These are phyloP conservation scores for Mechanitis mazaeus DNA, from an alignment of 2,888 invertebrate genomes.

Conservation along the genomic window DNA sequence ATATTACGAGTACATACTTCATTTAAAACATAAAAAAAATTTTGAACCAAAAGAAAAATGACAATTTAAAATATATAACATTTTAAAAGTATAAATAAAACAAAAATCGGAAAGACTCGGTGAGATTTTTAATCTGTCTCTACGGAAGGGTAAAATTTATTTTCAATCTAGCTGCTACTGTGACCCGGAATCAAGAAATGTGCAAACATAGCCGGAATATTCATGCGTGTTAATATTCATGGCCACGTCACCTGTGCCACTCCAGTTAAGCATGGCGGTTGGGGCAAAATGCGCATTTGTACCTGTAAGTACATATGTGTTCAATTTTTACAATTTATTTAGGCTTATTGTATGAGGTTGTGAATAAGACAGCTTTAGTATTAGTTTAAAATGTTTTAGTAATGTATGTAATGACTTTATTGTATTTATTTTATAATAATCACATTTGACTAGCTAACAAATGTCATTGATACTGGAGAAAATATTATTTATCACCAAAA, in stretches of 20 bases:
- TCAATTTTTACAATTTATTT: neutral
- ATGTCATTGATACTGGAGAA: no score
- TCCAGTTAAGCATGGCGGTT: conserved; percentile 35
- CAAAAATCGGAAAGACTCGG: neutral
- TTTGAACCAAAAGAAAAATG: no score
- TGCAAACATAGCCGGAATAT: conserved; percentile 65
- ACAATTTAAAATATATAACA: neutral
- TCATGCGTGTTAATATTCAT: conserved; percentile 71
- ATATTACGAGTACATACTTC: no score
- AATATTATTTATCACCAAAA: no score
- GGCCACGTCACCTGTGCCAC: conserved; percentile 55
- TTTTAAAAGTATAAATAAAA: neutral
- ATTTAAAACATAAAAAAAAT: no score
- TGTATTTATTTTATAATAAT: neutral
- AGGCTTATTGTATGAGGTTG: neutral
- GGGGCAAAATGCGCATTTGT: no score
- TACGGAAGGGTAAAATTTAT: conserved; percentile 10
- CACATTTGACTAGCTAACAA: neutral
- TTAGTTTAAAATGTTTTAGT: neutral
- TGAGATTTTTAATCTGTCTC: neutral
- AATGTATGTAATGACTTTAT: no score
- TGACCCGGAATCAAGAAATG: conserved; percentile 55
- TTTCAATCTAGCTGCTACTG: conserved; percentile 35
- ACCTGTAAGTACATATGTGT: neutral
- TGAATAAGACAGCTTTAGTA: neutral